Evolutionary conservation across 2,888 invertebrate genomes (phyloP).

Genomic region (Monochamus alternatus): DNA sequence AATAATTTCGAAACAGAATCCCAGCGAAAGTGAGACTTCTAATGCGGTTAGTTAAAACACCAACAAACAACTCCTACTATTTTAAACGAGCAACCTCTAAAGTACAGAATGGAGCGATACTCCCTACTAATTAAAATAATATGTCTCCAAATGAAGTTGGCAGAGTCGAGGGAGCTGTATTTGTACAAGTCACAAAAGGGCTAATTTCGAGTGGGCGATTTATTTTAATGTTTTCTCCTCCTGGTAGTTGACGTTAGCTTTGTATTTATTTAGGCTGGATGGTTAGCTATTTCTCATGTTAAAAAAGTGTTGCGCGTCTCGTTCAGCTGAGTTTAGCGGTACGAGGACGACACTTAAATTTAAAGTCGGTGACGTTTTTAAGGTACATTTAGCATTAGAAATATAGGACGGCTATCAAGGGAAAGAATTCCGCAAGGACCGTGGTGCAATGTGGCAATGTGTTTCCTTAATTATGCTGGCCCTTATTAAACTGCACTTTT

Average conservation of each 20-base stretch:
- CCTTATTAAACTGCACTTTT: no score
- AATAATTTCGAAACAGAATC: no score
- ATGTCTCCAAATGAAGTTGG: conserved; percentile 36
- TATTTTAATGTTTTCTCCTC: conserved; percentile 32
- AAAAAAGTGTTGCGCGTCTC: not conserved
- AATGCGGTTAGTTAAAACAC: not conserved
- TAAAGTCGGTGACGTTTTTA: not conserved
- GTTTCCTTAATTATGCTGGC: no score
- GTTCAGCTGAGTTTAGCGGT: not conserved
- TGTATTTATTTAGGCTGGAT: conserved; percentile 4
- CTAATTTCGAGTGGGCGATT: conserved; percentile 31
- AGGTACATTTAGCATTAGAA: not conserved
- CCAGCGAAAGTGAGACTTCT: no score
- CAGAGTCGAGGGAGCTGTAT: conserved; percentile 27
- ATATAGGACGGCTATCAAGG: not conserved
- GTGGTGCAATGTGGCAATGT: no score
- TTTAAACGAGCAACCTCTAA: conserved; percentile 20
- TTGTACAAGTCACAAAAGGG: conserved; percentile 31
- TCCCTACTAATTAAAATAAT: conserved; percentile 36
- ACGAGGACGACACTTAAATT: not conserved
- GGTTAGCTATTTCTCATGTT: not conserved
- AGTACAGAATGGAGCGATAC: conserved; percentile 12
- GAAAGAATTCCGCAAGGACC: not conserved
- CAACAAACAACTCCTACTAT: conserved; percentile 10
- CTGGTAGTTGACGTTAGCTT: not conserved